Conservation (phyloP, 1,140 invertebrate genomes). For the Drosophila baimaii region DNA sequence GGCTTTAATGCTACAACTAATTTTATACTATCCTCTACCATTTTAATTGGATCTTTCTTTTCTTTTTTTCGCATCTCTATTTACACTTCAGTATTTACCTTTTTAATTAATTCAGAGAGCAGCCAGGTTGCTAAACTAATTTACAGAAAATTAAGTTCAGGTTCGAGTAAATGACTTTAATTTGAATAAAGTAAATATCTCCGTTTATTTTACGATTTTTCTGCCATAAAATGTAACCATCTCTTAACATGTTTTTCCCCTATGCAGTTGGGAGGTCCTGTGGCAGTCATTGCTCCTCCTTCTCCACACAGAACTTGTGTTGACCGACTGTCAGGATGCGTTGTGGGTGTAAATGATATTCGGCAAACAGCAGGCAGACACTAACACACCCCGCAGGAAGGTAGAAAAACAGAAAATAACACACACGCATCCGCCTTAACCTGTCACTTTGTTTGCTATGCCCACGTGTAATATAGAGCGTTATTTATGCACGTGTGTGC, state of each 20-base stretch:
- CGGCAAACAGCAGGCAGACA: slow-evolving; percentile 38
- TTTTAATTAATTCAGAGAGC: slow-evolving; percentile 9
- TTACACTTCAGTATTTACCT: slow-evolving; percentile 16
- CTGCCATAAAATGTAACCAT: too few species aligned
- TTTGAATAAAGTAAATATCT: not conserved
- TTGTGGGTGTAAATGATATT: slow-evolving; percentile 59
- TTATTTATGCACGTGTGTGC: slow-evolving; percentile 72
- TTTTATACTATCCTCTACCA: not conserved
- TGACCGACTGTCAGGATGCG: slow-evolving; percentile 63
- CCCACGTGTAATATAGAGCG: slow-evolving; percentile 71
- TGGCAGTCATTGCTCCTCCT: not conserved
- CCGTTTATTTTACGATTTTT: not conserved
- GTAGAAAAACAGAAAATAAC: slow-evolving; percentile 6
- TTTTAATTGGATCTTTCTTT: not conserved
- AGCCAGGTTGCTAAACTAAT: slow-evolving; percentile 7
- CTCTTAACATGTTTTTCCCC: not conserved
- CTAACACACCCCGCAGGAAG: slow-evolving; percentile 18
- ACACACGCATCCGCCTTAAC: slow-evolving; percentile 30
- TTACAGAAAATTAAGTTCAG: not conserved
- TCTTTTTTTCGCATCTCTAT: not conserved
- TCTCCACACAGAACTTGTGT: slow-evolving; percentile 22
- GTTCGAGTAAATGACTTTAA: slow-evolving; percentile 1
- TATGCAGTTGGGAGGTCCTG: not conserved
- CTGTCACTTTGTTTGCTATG: slow-evolving; percentile 47
- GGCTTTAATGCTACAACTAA: slow-evolving; percentile 8